phyloP scores from a whole-genome alignment of 2,797 vertebrate species.

The Coendou prehensilis region DNA sequence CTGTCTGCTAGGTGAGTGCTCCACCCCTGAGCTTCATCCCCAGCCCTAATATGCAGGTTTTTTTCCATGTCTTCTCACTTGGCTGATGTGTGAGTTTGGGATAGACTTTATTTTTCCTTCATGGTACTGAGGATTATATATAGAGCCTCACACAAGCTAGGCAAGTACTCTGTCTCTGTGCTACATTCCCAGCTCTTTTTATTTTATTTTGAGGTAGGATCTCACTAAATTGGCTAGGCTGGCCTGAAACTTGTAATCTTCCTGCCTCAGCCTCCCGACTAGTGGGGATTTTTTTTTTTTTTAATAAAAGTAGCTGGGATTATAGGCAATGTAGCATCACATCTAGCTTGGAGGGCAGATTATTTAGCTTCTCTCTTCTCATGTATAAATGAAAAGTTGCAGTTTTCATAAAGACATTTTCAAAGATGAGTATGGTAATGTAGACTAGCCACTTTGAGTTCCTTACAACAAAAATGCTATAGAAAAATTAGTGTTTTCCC shows the following conservation, averaged over 20 bases:
- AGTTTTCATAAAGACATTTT: constrained; percentile 60
- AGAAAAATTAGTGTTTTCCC: constrained; percentile 32
- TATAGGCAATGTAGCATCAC: not conserved
- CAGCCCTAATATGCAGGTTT: not conserved
- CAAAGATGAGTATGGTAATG: constrained; percentile 43
- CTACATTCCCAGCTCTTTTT: not conserved
- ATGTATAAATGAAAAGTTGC: constrained; percentile 57
- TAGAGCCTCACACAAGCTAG: not conserved
- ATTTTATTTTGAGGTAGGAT: not conserved
- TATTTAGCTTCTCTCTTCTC: constrained; percentile 58
- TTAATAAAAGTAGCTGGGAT: not conserved
- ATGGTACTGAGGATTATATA: not conserved
- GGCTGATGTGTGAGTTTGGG: constrained; percentile 12
- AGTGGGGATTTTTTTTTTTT: not conserved
- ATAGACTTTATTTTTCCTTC: not conserved
- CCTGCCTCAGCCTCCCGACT: not conserved
- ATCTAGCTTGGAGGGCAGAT: not conserved
- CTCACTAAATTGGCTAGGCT: not conserved
- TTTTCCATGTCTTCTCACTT: constrained; percentile 6
- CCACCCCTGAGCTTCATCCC: not conserved
- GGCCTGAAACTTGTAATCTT: not conserved
- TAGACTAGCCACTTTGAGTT: constrained; percentile 19
- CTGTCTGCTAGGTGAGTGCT: not conserved
- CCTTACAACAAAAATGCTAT: not conserved
- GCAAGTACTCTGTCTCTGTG: not conserved